Evolutionary conservation across 2,888 invertebrate genomes (phyloP), one percentile per base, ranked within the genome.

Genomic region (Carabus problematicus): DNA sequence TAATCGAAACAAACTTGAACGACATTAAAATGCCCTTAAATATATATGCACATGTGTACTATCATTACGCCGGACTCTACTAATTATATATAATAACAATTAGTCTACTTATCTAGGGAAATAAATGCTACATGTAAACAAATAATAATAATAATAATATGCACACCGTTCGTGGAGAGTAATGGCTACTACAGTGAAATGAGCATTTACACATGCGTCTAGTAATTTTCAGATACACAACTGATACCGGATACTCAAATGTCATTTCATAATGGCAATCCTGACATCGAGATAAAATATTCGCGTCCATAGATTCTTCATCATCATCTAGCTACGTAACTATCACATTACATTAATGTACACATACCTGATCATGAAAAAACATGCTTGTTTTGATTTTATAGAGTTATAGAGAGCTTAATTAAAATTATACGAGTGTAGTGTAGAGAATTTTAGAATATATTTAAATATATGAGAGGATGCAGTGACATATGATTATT

Each of bases 211-310:
- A 29, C 29, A 29, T 29, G 29, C 29, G 29, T 29, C 29, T 29
- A 29, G 29, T 29, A 29, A 29, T 29, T 29, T 3, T 29, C n/a
- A n/a, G n/a, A n/a, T n/a, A n/a, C n/a, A n/a, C n/a, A n/a, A n/a
- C n/a, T n/a, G n/a, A n/a, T n/a, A 12, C 49, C 49, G 49, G 18
- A 49, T 16, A 49, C 18, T 49, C 8, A 7, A 49, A 11, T 11
- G 14, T 49, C 49, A 49, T 60, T 56, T 67, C 52, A 67, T 67
- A 67, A 67, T 67, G 67, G 67, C 67, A 67, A 67, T 67, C 67
- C 67, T 67, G 67, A 60, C 67, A 67, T 54, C 60, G 52, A 67
- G 49, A 60, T 59, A 42, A 52, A 49, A 56, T 1, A 39, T 29
- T 40, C 19, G 11, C 40, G 40, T 29, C 29, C 12, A 60, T 41